Evolutionary conservation across 2,797 vertebrate genomes (phyloP).

Genomic region (Sebastolobus altivelis): DNA sequence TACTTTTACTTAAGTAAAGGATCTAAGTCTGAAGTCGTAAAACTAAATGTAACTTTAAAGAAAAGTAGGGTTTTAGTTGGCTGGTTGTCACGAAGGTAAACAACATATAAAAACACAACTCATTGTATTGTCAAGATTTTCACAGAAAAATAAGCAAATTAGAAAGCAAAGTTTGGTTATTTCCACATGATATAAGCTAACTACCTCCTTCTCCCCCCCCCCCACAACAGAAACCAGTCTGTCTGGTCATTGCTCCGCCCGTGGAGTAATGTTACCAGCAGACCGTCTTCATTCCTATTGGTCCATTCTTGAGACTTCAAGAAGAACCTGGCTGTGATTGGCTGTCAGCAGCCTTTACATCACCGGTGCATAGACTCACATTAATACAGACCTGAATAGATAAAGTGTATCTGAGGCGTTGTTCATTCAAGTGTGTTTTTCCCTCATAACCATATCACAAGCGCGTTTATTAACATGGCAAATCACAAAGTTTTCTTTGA

Average conservation of each 20-base stretch:
- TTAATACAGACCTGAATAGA: not conserved
- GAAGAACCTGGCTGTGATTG: slow-evolving; percentile 32
- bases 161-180: too few species aligned
- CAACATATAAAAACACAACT: too few species aligned
- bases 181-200: not conserved
- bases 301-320: not conserved
- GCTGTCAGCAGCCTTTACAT: not conserved
- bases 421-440: not conserved
- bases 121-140: too few species aligned
- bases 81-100: too few species aligned
- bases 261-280: fast-evolving
- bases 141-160: too few species aligned
- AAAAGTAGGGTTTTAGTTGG: too few species aligned
- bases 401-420: not conserved
- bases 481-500: slow-evolving; percentile 89
- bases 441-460: not conserved
- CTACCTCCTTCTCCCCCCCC: not conserved
- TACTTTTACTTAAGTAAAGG: too few species aligned
- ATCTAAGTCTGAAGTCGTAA: too few species aligned
- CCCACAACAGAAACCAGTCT: not conserved
- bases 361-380: not conserved
- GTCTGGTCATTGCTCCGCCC: not conserved
- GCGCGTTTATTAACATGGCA: slow-evolving; percentile 34
- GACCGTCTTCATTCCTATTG: slow-evolving; percentile 12
- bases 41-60: too few species aligned